Evolutionary conservation across 2,888 invertebrate genomes (phyloP), one percentile per base, ranked within the genome.

Genomic region (Oligia strigilis): DNA sequence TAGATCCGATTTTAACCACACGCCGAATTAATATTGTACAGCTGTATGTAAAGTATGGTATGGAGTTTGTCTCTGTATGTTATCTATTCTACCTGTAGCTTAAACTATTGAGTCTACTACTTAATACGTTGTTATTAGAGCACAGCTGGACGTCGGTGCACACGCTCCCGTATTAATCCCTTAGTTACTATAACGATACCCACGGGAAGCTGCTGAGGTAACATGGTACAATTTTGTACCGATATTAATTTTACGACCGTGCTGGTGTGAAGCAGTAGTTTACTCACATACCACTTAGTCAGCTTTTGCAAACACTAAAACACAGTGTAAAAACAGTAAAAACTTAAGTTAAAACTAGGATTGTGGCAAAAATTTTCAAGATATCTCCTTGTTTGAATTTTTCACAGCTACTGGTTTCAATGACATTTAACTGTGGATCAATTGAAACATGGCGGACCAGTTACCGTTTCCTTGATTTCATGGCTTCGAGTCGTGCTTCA

Each of bases 61-160:
- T 72, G 13, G 23, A 66, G 29, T 29, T 66, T 60, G 17, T 72
- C 49, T 72, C 64, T 72, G 64, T 14, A 46, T 9, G 17, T 17
- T 65, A 17, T 36, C 14, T 60, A 72, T 29, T 83, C 43, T 55
- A 17, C 4, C 43, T 29, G 17, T 29, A 43, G 19, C 62, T n/a
- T 70, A n/a, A 58, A 40, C 55, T 17, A 65, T 49, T 40, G 17
- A 62, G 69, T 77, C 17, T 43, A 73, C 46, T 62, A 55, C 60
- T 72, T 65, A 77, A 73, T 75, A 75, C 43, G 70, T 69, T 82
- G 72, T 46, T 73, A 71, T 62, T 55, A 52, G 65, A 71, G 17
- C 83, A 40, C 83, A 83, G 86, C 86, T 83, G 86, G 52, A 52
- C 75, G 17, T 46, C 72, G 55, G 23, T 29, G 71, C 58, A 81